Conservation (phyloP, 2,797 vertebrate genomes). For the Catostomus latipinnis region DNA sequence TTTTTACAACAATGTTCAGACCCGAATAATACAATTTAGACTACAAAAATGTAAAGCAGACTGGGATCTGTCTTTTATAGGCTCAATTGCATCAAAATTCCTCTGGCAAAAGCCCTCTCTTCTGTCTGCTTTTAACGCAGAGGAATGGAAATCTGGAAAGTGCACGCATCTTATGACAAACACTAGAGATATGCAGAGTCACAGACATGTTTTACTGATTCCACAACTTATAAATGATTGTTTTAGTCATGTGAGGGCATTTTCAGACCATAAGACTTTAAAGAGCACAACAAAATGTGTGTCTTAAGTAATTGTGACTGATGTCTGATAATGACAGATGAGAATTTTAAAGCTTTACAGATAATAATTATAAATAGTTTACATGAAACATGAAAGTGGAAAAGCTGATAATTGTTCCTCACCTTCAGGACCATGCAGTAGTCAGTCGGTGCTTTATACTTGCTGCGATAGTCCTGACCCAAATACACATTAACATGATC, state of each 20-base stretch:
- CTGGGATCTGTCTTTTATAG: background rate
- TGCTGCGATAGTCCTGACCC: slow-evolving; percentile 95
- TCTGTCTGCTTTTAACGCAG: slow-evolving; percentile 8
- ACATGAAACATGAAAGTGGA: background rate
- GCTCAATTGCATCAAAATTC: background rate
- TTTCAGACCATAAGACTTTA: background rate
- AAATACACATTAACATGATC: slow-evolving; percentile 97
- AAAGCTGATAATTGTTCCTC: background rate
- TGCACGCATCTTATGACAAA: background rate
- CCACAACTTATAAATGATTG: background rate
- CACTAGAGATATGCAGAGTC: background rate
- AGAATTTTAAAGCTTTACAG: background rate
- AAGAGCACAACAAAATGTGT: background rate
- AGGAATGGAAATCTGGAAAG: background rate
- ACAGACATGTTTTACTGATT: background rate
- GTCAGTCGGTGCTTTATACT: slow-evolving; percentile 97
- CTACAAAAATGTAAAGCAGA: background rate
- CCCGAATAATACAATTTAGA: no score
- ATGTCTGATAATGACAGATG: background rate
- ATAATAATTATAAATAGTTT: background rate
- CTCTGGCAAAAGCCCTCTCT: background rate
- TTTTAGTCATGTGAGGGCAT: background rate
- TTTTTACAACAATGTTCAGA: no score
- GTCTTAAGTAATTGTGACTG: no score
- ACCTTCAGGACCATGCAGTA: slow-evolving; percentile 97